These are phyloP conservation scores for Fulmarus glacialis DNA, from an alignment of 2,113 vertebrate genomes.

Conservation along the genomic window DNA sequence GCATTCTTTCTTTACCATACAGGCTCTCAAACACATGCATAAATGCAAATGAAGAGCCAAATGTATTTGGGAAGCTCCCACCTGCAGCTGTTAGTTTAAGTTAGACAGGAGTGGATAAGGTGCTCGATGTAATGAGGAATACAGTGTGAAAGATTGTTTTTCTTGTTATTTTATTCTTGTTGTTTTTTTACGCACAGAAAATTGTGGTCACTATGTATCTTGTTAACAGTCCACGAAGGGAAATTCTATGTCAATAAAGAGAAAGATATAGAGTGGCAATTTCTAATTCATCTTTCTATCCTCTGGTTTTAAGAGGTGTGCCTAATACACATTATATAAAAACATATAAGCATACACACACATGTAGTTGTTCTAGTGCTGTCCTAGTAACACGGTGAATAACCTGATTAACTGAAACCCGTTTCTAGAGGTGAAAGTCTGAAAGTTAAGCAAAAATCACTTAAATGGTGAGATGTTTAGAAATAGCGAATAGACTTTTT, in stretches of 20 bases:
- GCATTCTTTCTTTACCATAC: not conserved
- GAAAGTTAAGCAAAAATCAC: not conserved
- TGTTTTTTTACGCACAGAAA: not conserved
- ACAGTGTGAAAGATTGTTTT: not conserved
- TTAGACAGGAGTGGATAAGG: not conserved
- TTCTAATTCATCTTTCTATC: not conserved
- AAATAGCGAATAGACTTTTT: not conserved
- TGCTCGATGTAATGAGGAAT: not conserved
- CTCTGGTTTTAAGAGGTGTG: not conserved
- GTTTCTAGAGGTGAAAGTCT: not conserved
- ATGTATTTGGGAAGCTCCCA: not conserved
- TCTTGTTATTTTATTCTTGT: not conserved
- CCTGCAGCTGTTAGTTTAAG: not conserved
- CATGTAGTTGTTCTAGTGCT: not conserved
- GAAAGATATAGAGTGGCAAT: not conserved
- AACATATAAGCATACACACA: not conserved
- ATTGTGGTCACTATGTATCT: not conserved
- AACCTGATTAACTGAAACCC: not conserved
- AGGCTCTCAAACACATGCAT: not conserved
- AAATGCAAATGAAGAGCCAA: not conserved
- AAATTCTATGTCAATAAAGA: not conserved
- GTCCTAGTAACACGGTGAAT: not conserved
- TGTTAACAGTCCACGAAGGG: not conserved
- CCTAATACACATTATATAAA: not conserved
- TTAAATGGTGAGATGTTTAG: not conserved